Base-by-base conservation (phyloP, 2,113 vertebrate species). In the Crotalus viridis region DNA sequence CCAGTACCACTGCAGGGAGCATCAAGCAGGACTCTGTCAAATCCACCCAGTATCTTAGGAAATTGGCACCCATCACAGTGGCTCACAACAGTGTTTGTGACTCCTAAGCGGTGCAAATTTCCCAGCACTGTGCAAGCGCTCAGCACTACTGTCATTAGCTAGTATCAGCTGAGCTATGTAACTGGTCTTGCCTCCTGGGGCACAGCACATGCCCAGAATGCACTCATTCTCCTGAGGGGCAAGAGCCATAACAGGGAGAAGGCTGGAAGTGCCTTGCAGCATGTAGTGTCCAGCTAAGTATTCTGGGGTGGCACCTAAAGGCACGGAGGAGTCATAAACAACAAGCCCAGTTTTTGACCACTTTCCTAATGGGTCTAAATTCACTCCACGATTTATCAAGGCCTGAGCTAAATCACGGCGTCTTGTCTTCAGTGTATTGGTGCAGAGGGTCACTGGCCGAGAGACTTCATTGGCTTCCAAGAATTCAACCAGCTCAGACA, bases 241-340 rank as follows among this genome's bases (percentile, higher is more conserved):
- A 87, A 99, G 97, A 0, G 99, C 98, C 98, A 99, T 99, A 94
- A 99, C 98, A 0, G 99, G 99, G n/a, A 99, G 97, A 87, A 99
- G 98, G 89, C 99, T 99, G 69, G 99, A 99, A 9, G 99, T 99
- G 89, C 99, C 99, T 56, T 99, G 99, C 74, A 99, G 97, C 98
- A 99, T 99, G 95, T 99, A 99, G 91, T 99, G 99, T 64, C 99
- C 99, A 2, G 99, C 98, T 94, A 99, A 97, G 95, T 99, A 99
- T 97, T 99, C 99, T 0, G 99, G 99, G 7, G 99, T 99, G 22
- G 99, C 99, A 94, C 99, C 99, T 99, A 9, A 95, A 28, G 99
- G 99, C 88, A 99, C 99, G 0, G 99, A 98, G n/a, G 99, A 99
- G 93, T 99, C 99, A 93, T 98, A 99, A 87, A 99, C 98, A 74